Base-by-base conservation (phyloP, 2,888 invertebrate genomes). In the Margaritifera margaritifera region DNA sequence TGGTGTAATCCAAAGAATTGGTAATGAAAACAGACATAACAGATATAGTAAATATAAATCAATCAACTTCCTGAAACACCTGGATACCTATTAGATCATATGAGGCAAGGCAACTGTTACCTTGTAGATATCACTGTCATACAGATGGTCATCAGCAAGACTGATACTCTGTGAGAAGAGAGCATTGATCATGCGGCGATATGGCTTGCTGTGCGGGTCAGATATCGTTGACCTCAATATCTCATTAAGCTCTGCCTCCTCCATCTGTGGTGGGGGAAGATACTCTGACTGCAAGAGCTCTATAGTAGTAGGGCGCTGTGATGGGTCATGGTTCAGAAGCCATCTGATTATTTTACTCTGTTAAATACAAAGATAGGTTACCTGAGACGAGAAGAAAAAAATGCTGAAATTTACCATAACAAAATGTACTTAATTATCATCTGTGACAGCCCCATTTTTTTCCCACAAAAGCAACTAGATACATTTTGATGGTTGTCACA, bases 291-390 rank as follows among this genome's bases (percentile, higher is more conserved):
- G 92, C 0, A 98, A 91, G 3, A 98, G 91, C 86, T 97, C 96
- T 56, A 94, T 93, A 8, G 97, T 94, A 0, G 96, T 94, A 0
- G 98, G 98, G 6, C 98, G 92, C 78, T 93, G 91, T 52, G 93
- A 92, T 0, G 96, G 93, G 88, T 97, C 95, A 87, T 98, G 97
- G 89, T 94, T 93, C 66, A 98, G 90, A 5, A 98, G 91, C 95
- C 95, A 94, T 57, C 92, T 92, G 69, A 89, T 79, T 0, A 91
- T 80, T 18, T 74, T 60, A 18, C 74, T 78, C 89, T 89, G 78
- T 42, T 42, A 11, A 42, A 51, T 74, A 59, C 24, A 18, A 51
- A 53, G 8, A 42, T 11, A 42, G 42, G 42, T 42, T 11, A 11
- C 11, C 42, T 42, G 1, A 42, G 42, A 42, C 42, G 8, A 25